Evolutionary conservation across 2,113 vertebrate species (phyloP), one percentile per base, ranked within the genome.

Genomic region (Stigmatopora argus): DNA sequence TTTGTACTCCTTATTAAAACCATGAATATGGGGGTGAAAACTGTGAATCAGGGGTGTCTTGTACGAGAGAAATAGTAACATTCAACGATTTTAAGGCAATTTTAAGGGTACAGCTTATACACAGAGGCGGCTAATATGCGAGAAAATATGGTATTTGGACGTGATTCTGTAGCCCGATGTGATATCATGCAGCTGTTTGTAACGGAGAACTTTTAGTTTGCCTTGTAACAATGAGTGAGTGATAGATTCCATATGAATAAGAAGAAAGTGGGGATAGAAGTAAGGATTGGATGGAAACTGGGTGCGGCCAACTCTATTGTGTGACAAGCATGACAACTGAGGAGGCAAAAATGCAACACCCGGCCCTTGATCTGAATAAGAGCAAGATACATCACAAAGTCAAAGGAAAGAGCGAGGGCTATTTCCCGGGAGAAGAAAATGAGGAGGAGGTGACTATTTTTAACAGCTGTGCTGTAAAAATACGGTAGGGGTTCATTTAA

Each of bases 341-440:
- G 26, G 26, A 31, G 26, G 79, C 72, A 78, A 84, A 80, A 83
- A 86, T 74, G 75, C 64, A 56, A 83, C 86, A 86, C 88, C 85
- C 85, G 84, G 82, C 82, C 88, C 85, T 88, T 86, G 86, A 85
- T 82, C 82, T 79, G 82, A 84, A 73, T 78, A 84, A 83, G 79
- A 80, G 76, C 78, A 83, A 75, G 80, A 87, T 83, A 73, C 62
- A 87, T 88, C 86, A 89, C 64, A 80, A 84, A 75, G 74, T 81
- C 86, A 88, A 78, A 72, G 62, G 46, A 74, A 78, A 81, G 67
- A 86, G 79, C 78, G 69, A 83, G 62, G 70, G 79, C 80, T 85
- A 87, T 84, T 85, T 86, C 70, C 80, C 69, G 73, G 63, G 71
- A 64, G 62, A 65, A 26, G 70, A 72, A 66, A 67, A 72, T 59